Base-by-base conservation (phyloP, 2,797 vertebrate species). In the Ctenosaura bakeri region DNA sequence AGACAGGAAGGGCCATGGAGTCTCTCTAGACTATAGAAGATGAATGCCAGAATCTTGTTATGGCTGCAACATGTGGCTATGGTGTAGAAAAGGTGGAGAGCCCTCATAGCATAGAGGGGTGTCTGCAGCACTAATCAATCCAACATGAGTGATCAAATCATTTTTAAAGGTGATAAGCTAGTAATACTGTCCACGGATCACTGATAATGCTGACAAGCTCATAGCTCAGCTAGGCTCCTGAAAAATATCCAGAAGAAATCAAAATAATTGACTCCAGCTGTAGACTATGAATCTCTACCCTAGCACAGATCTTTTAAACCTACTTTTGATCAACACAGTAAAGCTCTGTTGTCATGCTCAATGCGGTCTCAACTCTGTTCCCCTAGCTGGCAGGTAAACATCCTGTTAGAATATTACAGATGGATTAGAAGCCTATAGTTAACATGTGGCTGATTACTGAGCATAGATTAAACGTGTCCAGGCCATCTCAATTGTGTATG, bases 251-350 rank as follows among this genome's bases (percentile, higher is more conserved):
- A 89, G 95, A 95, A 95, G 18, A 59, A 93, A 88, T 89, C 88
- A 89, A 94, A 95, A 93, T 93, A 93, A 95, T 95, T 91, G 87
- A 16, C n/a, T 96, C 88, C 3, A 32, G 92, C 89, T 94, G 82
- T 66, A 87, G 91, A 38, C 87, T 83, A 89, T 38, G 29, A 95
- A 52, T 76, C 83, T 56, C 73, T 29, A 26, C 22, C 52, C 86
- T 92, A 83, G 74, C 62, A 91, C 46, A 64, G 38, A 88, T 83
- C 81, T 83, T 84, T 89, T 84, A 83, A 85, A 86, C 90, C 83
- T 85, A 91, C 64, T 71, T 94, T 38, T 86, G 92, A 85, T 88
- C 90, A 91, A 0, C 0, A 0, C 38, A 85, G 74, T 42, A 89
- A 92, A 94, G 42, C 0, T 1, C 13, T 85, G 38, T 76, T 92